Conservation (phyloP, 2,888 invertebrate genomes). For the Empis livida region DNA sequence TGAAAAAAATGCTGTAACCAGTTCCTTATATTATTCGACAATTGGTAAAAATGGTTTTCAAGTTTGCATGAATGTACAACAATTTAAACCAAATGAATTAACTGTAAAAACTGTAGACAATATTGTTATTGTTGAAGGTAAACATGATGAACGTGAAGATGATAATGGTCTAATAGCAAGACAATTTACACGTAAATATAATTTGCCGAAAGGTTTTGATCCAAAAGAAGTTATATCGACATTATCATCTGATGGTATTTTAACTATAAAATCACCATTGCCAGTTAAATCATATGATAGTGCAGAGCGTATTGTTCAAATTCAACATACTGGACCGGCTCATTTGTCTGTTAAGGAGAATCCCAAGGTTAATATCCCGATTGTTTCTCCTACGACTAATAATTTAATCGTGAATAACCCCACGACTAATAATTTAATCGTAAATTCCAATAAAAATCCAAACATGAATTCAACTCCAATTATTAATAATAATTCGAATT, state of each 20-base stretch:
- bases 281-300: slow-evolving; percentile 24
- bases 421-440: no score
- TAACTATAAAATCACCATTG: slow-evolving; percentile 54
- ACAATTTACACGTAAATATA: slow-evolving; percentile 61
- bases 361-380: no score
- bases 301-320: slow-evolving; percentile 40
- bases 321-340: slow-evolving; percentile 48
- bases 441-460: no score
- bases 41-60: slow-evolving; percentile 40
- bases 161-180: slow-evolving; percentile 64
- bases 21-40: no score
- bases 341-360: slow-evolving; percentile 26
- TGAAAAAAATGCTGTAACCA: no score
- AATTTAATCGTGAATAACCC: no score
- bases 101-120: slow-evolving; percentile 54
- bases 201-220: slow-evolving; percentile 56
- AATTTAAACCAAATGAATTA: slow-evolving; percentile 56
- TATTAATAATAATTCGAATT: no score
- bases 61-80: slow-evolving; percentile 54
- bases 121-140: slow-evolving; percentile 51
- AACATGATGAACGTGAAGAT: slow-evolving; percentile 57
- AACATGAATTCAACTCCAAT: no score
- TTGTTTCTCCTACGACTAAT: no score
- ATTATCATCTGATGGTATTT: slow-evolving; percentile 68
- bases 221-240: slow-evolving; percentile 58